Evolutionary conservation across 2,888 invertebrate species (phyloP).

Genomic region (Chrysodeixis includens): DNA sequence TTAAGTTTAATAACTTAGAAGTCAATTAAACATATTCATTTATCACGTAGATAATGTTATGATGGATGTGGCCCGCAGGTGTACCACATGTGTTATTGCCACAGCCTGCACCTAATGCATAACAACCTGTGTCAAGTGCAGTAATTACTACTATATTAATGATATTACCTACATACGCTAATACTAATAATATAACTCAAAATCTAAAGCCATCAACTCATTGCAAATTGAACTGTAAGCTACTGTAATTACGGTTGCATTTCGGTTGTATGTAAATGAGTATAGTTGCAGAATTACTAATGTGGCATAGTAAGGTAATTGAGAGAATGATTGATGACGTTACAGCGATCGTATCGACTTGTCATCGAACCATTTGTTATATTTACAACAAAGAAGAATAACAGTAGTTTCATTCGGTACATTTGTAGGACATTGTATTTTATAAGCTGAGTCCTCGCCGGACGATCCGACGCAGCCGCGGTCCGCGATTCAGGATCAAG

Average conservation of each 20-base stretch:
- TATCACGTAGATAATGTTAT: background rate
- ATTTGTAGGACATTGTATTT: background rate
- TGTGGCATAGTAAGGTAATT: conserved; percentile 22
- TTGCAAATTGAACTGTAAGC: conserved; percentile 3
- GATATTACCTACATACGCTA: conserved; percentile 23
- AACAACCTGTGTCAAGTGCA: conserved; percentile 38
- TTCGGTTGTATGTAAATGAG: conserved; percentile 3
- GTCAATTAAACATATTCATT: background rate
- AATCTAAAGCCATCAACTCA: background rate
- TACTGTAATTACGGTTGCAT: background rate
- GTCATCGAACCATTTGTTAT: conserved; percentile 43
- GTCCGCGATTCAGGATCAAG: too few species aligned
- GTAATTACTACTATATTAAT: conserved; percentile 50
- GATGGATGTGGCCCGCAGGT: conserved; percentile 1
- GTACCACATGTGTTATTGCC: conserved; percentile 10
- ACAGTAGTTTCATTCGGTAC: background rate
- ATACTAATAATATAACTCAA: conserved; percentile 25
- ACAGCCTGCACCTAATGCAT: conserved; percentile 25
- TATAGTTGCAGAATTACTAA: conserved; percentile 19
- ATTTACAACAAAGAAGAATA: background rate
- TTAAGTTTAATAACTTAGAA: background rate
- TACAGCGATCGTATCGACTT: conserved; percentile 26
- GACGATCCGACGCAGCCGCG: too few species aligned
- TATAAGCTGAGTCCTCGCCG: too few species aligned
- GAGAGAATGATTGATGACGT: conserved; percentile 35